Base-by-base conservation (phyloP, 2,113 vertebrate genomes). In the Ochotona curzoniae region DNA sequence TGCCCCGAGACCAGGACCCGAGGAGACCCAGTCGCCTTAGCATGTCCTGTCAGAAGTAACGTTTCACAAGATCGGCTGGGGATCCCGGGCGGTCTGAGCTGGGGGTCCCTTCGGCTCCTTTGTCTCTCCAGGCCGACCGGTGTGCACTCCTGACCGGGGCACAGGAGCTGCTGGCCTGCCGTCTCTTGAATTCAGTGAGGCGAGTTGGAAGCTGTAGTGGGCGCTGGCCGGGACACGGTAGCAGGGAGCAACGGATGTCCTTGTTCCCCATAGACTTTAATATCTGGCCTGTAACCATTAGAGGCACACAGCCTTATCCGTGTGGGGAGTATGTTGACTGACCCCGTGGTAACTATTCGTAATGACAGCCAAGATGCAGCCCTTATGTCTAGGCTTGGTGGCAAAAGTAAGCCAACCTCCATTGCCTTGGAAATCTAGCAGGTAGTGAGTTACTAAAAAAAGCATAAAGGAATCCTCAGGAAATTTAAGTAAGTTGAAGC, bases 351-450 rank as follows among this genome's bases (percentile, higher is more conserved):
- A 84, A 6, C 44, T 71, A 32, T 38, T 76, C 44, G 4, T 71
- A 91, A 51, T 60, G 18, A 38, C 35, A 73, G 18, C 35, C 75
- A 89, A 7, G 44, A 30, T 91, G 69, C 73, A 78, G 23, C 14
- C 18, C 92, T 0, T 61, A 63, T 38, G 0, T 38, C 20, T 61
- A 66, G 54, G 35, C 63, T 38, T 67, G 23, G 28, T 32, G 25
- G 54, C 8, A 70, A 28, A 12, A 47, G 30, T 71, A 87, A 94
- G 73, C 20, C 83, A 85, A 71, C 18, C 15, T 11, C 25, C 17
- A 69, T 71, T 67, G 30, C 49, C 60, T 91, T 91, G 49, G 64
- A 93, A 74, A n/a, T 79, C 28, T 66, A n/a, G 28, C 32, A 70
- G 30, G 21, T 54, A 28, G 17, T n/a, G 26, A 79, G 21, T 75